Conservation (phyloP, 1,140 invertebrate species). For the Anthonomus grandis region DNA sequence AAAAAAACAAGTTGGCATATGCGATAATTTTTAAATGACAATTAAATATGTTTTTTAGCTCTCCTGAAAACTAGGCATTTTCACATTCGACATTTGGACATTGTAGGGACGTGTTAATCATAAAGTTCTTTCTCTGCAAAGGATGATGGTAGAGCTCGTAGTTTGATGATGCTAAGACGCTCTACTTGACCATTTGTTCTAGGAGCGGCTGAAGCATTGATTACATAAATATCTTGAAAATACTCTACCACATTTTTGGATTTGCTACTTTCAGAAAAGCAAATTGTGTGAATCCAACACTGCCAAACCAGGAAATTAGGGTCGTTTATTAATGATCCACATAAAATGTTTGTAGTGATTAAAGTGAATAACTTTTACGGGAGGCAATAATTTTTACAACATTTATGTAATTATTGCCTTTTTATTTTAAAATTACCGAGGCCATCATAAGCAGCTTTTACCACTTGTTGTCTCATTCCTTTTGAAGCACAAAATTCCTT, state of each 20-base stretch:
- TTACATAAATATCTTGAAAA: no score
- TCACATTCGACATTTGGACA: no score
- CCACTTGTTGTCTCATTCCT: conserved; percentile 37
- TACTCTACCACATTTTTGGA: no score
- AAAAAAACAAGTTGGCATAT: no score
- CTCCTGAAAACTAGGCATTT: no score
- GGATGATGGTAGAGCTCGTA: background rate
- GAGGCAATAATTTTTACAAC: no score
- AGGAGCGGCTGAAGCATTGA: conserved; percentile 35
- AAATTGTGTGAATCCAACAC: conserved; percentile 2
- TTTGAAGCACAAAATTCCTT: conserved; percentile 41
- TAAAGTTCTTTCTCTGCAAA: background rate
- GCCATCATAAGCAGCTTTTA: conserved; percentile 42
- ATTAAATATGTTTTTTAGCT: no score
- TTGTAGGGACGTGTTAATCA: conserved; percentile 29
- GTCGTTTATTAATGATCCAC: background rate
- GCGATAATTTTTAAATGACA: no score
- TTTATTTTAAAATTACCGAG: conserved; percentile 36
- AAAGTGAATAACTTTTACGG: no score
- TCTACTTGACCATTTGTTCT: conserved; percentile 41
- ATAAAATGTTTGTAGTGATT: no score
- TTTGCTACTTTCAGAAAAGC: background rate
- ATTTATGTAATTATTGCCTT: conserved; percentile 10
- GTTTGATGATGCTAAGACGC: conserved; percentile 21
- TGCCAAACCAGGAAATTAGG: conserved; percentile 5